Evolutionary conservation across 2,888 invertebrate species (phyloP).

Genomic region (Eulithis testata): DNA sequence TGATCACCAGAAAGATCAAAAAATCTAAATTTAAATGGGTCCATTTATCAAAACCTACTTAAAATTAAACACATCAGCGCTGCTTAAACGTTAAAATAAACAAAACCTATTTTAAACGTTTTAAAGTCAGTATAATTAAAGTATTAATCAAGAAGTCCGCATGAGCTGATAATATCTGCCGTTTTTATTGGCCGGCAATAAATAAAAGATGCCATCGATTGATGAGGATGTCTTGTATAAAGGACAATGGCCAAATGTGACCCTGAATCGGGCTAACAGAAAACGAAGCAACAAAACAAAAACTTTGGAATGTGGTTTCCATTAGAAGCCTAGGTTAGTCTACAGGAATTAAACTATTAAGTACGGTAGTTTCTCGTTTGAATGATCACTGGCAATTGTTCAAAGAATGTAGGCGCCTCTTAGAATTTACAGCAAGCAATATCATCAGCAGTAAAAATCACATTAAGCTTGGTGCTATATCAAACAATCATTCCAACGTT

Average conservation of each 20-base stretch:
- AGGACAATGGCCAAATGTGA: conserved; percentile 27
- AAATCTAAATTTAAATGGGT: too few species aligned
- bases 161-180: conserved; percentile 24
- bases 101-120: conserved; percentile 5
- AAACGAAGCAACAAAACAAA: neutral
- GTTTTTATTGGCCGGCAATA: conserved; percentile 22
- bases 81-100: conserved; percentile 11
- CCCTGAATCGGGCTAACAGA: conserved; percentile 8
- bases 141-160: conserved; percentile 28
- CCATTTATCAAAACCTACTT: too few species aligned
- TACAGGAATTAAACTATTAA: neutral
- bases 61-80: neutral
- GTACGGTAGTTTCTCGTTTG: conserved; percentile 9
- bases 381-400: conserved; percentile 21
- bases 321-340: too few species aligned
- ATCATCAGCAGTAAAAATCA: conserved; percentile 27
- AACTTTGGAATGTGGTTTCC: too few species aligned
- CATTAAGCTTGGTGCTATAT: conserved; percentile 34
- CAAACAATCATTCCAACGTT: conserved; percentile 41
- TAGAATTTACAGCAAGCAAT: conserved; percentile 14
- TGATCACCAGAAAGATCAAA: too few species aligned
- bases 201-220: conserved; percentile 25
- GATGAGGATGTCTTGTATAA: conserved; percentile 19
- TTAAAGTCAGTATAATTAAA: conserved; percentile 22
- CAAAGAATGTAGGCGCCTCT: conserved; percentile 24